These are phyloP conservation scores for Alligator mississippiensis DNA, from an alignment of 2,113 vertebrate genomes.

Conservation along the genomic window DNA sequence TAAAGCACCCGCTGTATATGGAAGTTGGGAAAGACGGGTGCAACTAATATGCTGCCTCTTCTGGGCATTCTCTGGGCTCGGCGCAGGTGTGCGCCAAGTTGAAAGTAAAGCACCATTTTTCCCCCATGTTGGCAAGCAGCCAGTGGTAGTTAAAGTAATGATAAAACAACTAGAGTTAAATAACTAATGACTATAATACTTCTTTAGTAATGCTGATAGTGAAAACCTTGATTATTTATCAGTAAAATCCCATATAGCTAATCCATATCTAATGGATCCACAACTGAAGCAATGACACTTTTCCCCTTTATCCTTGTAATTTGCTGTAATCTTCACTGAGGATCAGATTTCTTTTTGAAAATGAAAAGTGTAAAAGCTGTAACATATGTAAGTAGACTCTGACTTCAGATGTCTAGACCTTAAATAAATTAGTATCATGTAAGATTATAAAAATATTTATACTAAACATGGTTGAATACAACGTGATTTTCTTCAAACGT, in stretches of 20 bases:
- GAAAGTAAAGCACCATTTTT: too few species aligned
- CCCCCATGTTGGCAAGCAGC: not conserved
- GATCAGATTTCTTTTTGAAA: not conserved
- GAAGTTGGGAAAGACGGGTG: too few species aligned
- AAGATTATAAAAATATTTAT: not conserved
- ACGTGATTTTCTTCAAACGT: not conserved
- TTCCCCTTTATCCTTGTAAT: not conserved
- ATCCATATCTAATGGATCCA: not conserved
- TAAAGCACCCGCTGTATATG: too few species aligned
- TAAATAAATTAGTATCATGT: not conserved
- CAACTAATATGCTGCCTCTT: too few species aligned
- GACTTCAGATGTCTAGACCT: not conserved
- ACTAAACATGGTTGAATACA: not conserved
- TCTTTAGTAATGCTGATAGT: not conserved
- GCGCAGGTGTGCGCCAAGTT: too few species aligned
- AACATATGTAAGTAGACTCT: accelerated
- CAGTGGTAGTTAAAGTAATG: not conserved
- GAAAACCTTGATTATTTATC: not conserved
- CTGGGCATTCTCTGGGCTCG: too few species aligned
- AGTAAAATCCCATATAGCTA: not conserved
- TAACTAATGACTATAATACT: not conserved
- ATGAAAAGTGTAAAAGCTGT: not conserved
- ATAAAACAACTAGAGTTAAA: not conserved
- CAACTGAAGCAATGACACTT: not conserved
- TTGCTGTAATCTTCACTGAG: not conserved